These are phyloP conservation scores for Mycteria americana DNA, from an alignment of 2,797 vertebrate species.

Conservation along the genomic window DNA sequence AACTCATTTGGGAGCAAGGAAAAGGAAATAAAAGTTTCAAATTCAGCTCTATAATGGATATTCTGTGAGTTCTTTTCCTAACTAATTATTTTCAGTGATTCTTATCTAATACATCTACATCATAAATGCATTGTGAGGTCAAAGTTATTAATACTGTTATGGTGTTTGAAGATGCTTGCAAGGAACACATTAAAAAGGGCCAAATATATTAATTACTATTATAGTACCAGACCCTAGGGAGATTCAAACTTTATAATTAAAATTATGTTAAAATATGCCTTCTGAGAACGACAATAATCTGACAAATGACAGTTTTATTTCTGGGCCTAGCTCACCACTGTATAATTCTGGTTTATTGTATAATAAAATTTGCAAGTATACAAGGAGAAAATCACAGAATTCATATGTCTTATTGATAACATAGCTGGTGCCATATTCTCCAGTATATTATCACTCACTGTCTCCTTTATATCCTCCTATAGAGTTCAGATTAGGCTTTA, in stretches of 20 bases:
- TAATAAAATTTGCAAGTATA: background rate
- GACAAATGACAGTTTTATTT: background rate
- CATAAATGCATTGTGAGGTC: background rate
- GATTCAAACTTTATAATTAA: background rate
- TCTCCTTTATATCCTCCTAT: background rate
- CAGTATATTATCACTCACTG: background rate
- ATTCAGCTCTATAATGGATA: background rate
- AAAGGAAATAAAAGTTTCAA: background rate
- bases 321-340: background rate
- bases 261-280: background rate
- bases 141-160: background rate
- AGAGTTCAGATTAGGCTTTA: background rate
- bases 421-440: background rate
- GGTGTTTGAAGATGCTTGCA: background rate
- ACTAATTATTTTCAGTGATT: background rate
- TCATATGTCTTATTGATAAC: background rate
- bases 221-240: background rate
- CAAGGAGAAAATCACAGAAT: background rate
- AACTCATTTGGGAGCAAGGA: background rate
- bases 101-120: background rate
- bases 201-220: slow-evolving; percentile 3
- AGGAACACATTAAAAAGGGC: background rate
- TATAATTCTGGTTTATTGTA: background rate
- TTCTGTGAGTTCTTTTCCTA: background rate
- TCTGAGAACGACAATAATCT: background rate